These are phyloP conservation scores for Plagiodera versicolora DNA, from an alignment of 2,888 invertebrate genomes.

Conservation along the genomic window DNA sequence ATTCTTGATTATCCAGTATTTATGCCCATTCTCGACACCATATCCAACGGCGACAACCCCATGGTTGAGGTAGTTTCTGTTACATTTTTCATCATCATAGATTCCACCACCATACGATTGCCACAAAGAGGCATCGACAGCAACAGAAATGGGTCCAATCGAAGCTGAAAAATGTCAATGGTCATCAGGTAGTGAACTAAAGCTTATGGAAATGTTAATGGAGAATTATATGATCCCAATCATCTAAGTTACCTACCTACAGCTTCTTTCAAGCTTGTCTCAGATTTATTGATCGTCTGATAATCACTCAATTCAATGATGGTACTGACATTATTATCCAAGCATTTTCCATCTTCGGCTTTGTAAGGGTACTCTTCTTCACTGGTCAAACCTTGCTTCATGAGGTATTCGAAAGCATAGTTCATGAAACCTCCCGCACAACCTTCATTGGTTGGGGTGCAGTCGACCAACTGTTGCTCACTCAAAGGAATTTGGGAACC, in stretches of 20 bases:
- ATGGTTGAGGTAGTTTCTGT: constrained; percentile 69
- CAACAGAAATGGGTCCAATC: constrained; percentile 75
- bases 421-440: constrained; percentile 80
- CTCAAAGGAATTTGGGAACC: constrained; percentile 82
- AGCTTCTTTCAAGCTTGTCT: constrained; percentile 2
- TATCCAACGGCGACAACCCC: constrained; percentile 64
- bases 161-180: constrained; percentile 9
- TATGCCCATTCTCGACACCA: constrained; percentile 23
- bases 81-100: constrained; percentile 74
- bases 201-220: too few relatives aligned
- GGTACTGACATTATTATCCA: too few relatives aligned
- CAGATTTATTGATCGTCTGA: background rate
- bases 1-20: constrained; percentile 65
- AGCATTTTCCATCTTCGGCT: background rate
- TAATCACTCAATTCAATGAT: background rate
- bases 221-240: too few relatives aligned
- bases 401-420: constrained; percentile 76
- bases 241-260: constrained; percentile 24
- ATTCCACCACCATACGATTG: constrained; percentile 79
- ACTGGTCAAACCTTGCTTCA: constrained; percentile 80
- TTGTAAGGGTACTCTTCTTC: constrained; percentile 53
- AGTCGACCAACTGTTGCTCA: constrained; percentile 81
- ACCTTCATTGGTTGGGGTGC: constrained; percentile 67
- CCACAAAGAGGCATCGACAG: constrained; percentile 83
- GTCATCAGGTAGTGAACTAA: too few relatives aligned